Evolutionary conservation across 2,888 invertebrate genomes (phyloP), one percentile per base, ranked within the genome.

Genomic region (Crematogaster levior): DNA sequence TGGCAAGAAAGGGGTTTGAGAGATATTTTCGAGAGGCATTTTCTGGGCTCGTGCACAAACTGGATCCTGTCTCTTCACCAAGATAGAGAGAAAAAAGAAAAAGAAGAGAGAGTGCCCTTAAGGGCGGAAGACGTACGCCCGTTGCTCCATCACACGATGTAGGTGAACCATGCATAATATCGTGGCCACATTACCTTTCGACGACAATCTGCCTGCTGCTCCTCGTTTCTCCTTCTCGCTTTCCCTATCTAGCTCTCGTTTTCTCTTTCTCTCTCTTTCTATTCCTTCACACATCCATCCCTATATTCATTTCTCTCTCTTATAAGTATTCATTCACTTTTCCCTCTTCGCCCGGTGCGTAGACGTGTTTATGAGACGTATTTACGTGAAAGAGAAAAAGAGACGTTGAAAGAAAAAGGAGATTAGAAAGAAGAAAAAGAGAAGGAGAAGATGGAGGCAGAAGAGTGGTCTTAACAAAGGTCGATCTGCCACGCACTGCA

Each of bases 41-140:
- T 93, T 94, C 93, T 92, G 92, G 93, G 90, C 88, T 92, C 90
- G 90, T 93, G 93, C 92, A 91, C 93, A 93, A 92, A 92, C 93
- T 91, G 90, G 93, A 92, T 93, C 91, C 81, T 83, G 80, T 48
- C 56, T 83, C 74, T 84, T 61, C 53, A 15, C 48, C 48, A 58
- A 43, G 37, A 6, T 43, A 27, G 10, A 68, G 34, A 40, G 30
- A 3, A 30, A 43, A 51, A 66, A 56, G n/a, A 27, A 43, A 61
- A 18, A 63, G 63, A 75, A 60, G 40, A 40, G 37, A 40, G 63
- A 53, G 46, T 5, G 86, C 88, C 85, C 86, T 89, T 88, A 85
- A 86, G 82, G 84, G 79, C 83, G 84, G 89, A 87, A 89, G 85
- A 85, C 84, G 86, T 89, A 84, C 85, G 88, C 82, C 46, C 58